Conservation (phyloP, 1,140 invertebrate species). For the Anoplophora glabripennis region DNA sequence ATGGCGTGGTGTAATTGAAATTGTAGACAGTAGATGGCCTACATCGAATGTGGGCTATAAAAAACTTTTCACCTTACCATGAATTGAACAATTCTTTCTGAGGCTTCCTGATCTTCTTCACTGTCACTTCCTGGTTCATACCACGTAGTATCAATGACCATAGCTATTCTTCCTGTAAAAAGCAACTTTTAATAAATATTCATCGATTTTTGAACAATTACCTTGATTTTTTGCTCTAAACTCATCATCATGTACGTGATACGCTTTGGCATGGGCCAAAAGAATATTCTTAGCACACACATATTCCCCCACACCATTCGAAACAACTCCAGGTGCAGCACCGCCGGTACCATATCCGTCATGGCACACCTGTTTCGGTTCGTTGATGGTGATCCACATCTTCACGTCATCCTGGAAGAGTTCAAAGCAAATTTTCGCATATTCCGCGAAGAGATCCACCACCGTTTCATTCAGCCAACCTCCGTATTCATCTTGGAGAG, state of each 20-base stretch:
- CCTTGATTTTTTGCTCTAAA: slow-evolving; percentile 23
- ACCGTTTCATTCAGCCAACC: slow-evolving; percentile 63
- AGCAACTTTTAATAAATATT: too few relatives aligned
- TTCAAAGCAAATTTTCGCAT: slow-evolving; percentile 56
- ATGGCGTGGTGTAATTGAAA: too few relatives aligned
- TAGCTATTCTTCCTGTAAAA: too few relatives aligned
- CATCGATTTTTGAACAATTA: too few relatives aligned
- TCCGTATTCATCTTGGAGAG: slow-evolving; percentile 58
- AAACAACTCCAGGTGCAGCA: slow-evolving; percentile 30
- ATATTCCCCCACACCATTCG: slow-evolving; percentile 32
- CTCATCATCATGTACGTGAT: slow-evolving; percentile 32
- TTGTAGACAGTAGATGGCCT: too few relatives aligned
- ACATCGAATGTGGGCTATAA: too few relatives aligned
- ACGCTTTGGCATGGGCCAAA: slow-evolving; percentile 32
- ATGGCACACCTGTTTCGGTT: slow-evolving; percentile 58
- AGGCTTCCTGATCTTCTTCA: neutral
- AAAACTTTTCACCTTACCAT: too few relatives aligned
- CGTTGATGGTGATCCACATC: slow-evolving; percentile 70
- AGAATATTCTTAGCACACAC: slow-evolving; percentile 32
- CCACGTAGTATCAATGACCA: too few relatives aligned
- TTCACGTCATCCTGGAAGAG: slow-evolving; percentile 60
- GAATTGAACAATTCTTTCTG: too few relatives aligned
- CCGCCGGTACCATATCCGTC: neutral
- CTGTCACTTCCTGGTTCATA: too few relatives aligned
- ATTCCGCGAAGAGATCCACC: slow-evolving; percentile 58